These are phyloP conservation scores for Chelon auratus DNA, from an alignment of 2,797 vertebrate genomes.

Conservation along the genomic window DNA sequence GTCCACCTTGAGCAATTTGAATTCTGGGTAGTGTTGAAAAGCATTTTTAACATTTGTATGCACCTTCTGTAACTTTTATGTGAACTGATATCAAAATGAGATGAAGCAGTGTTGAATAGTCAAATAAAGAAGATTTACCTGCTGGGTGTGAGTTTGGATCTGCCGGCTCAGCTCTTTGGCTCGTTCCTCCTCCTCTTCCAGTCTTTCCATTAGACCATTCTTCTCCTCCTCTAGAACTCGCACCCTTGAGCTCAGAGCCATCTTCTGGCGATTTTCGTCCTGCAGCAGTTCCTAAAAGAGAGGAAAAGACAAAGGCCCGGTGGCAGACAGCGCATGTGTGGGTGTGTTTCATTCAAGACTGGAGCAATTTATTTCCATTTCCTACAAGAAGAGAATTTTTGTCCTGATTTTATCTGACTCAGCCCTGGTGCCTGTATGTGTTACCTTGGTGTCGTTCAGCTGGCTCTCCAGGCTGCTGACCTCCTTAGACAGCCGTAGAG, in stretches of 20 bases:
- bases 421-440: constrained; percentile 21
- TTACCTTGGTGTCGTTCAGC: constrained; percentile 91
- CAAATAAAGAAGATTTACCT: constrained; percentile 78
- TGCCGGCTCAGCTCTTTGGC: constrained; percentile 87
- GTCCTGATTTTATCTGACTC: background rate
- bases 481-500: constrained; percentile 89
- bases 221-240: constrained; percentile 90
- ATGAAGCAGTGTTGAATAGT: too few species aligned
- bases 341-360: background rate
- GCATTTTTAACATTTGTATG: too few species aligned
- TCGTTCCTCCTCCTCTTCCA: constrained; percentile 90
- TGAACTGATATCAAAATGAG: too few species aligned
- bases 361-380: background rate
- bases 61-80: too few species aligned
- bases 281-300: constrained; percentile 87
- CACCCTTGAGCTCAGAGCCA: constrained; percentile 86
- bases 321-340: constrained; percentile 74
- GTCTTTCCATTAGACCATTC: constrained; percentile 86
- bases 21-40: too few species aligned
- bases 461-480: constrained; percentile 89
- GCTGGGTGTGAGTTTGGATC: constrained; percentile 88
- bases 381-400: background rate
- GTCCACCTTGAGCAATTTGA: too few species aligned
- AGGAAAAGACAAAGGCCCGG: background rate
- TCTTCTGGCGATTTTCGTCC: constrained; percentile 91